Evolutionary conservation across 2,113 vertebrate species (phyloP), one percentile per base, ranked within the genome.

Genomic region (Phrynosoma platyrhinos): DNA sequence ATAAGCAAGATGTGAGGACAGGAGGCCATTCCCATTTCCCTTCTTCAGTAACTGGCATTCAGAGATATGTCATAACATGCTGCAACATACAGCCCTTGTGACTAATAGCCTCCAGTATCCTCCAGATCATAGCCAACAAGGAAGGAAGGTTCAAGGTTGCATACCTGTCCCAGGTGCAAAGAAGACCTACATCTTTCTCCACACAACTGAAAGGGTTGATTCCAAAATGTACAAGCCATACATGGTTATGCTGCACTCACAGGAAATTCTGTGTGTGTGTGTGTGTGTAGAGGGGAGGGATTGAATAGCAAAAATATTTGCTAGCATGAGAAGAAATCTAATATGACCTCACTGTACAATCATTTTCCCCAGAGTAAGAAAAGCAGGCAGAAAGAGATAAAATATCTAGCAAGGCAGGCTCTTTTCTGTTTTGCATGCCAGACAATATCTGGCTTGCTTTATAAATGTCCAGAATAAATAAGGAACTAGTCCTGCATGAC

Each of bases 311-410:
- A 81, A 87, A 81, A 81, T 36, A 66, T 25, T 82, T 47, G 18
- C 71, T 52, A 47, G 40, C 32, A 25, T 25, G 36, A 82, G 71
- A 72, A 82, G 79, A 82, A 82, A 82, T 82, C 71, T 64, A 75
- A 36, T 27, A 82, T 82, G 86, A 88, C 71, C 80, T 88, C 86
- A 82, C 21, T 36, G 9, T 76, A 20, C 86, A 94, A 94, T 86
- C 94, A 91, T 95, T 96, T 96, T 93, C 94, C 94, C 94, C 94
- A 93, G 91, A 94, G 90, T 91, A 83, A 92, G 92, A 89, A 83
- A 94, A 94, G 92, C 89, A 82, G 89, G 93, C 93, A 89, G 90
- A 92, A 92, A 94, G 79, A 94, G 85, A 95, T 90, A 96, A 95
- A 95, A 72, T 91, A 96, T 95, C 92, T 92, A 2, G 8, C 89